Percentiles rank a stretch among this genome's conserved stretches.
phyloP scores from a whole-genome alignment of 2,113 vertebrate species.

The Chionomys nivalis region DNA sequence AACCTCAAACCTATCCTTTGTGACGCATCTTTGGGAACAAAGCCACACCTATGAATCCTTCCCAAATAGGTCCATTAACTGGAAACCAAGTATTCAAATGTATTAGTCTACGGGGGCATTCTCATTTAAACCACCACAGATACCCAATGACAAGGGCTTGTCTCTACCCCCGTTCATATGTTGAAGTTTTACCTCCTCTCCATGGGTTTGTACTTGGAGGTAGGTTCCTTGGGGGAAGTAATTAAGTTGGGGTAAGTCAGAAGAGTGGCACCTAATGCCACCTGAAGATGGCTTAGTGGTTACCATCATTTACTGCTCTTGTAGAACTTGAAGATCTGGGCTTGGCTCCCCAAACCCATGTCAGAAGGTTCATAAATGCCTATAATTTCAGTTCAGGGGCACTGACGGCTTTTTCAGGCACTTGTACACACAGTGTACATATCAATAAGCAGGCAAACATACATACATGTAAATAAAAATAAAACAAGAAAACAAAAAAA shows the following conservation, averaged over 20 bases:
- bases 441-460: neutral
- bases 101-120: neutral
- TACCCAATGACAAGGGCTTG: neutral
- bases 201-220: neutral
- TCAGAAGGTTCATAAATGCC: neutral
- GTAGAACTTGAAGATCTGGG: too few relatives aligned
- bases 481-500: neutral
- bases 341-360: too few relatives aligned
- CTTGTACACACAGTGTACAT: too few relatives aligned
- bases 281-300: neutral
- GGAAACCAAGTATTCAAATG: neutral
- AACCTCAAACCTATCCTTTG: too few relatives aligned
- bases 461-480: neutral
- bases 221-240: neutral
- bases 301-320: neutral
- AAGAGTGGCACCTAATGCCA: neutral
- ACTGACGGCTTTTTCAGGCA: neutral
- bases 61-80: neutral
- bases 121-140: neutral
- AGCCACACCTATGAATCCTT: neutral
- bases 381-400: neutral
- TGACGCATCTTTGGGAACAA: neutral
- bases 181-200: neutral
- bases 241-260: neutral
- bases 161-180: neutral